Evolutionary conservation across 2,888 invertebrate genomes (phyloP), one percentile per base, ranked within the genome.

Genomic region (Himalopsyche anomala): DNA sequence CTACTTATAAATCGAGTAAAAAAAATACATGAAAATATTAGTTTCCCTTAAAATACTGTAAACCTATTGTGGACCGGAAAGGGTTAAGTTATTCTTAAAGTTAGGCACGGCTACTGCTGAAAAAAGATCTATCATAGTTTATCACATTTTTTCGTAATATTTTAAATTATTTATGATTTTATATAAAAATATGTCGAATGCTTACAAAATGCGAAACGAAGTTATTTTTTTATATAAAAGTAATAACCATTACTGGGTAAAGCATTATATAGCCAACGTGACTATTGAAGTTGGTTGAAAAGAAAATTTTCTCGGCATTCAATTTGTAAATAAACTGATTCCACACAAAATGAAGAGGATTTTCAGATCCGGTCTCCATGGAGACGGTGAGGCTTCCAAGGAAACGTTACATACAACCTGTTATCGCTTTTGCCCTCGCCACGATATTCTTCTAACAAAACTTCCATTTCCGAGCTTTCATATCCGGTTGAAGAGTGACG

Each of bases 271-370:
- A 62, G 62, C 62, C 62, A n/a, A 62, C 62, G 62, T 62, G 62
- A 19, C 62, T 19, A 62, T 62, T 62, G 62, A 62, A 19, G 62
- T 8, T 6, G 62, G n/a, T 62, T 62, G 28, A 62, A 62, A 62
- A 62, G 62, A 62, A 62, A 62, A 62, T 28, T 28, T 62, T 28
- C 62, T 62, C 84, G 81, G 80, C 83, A 83, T 87, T 87, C 87
- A 85, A 85, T 87, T 87, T 85, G 87, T 83, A 85, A 87, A 87
- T 85, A 87, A 87, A 87, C 85, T 85, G 87, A 87, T 87, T 87
- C 82, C 81, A 51, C 51, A 38, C 19, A 83, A 87, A 83, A 87
- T 87, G 87, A 87, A 85, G 85, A 82, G 83, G 80, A 83, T 85
- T 85, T 69, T 79, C 55, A 74, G 28, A 81, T 62, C 54, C 40